Evolutionary conservation across 2,888 invertebrate genomes (phyloP).

Genomic region (Drymonia ruficornis): DNA sequence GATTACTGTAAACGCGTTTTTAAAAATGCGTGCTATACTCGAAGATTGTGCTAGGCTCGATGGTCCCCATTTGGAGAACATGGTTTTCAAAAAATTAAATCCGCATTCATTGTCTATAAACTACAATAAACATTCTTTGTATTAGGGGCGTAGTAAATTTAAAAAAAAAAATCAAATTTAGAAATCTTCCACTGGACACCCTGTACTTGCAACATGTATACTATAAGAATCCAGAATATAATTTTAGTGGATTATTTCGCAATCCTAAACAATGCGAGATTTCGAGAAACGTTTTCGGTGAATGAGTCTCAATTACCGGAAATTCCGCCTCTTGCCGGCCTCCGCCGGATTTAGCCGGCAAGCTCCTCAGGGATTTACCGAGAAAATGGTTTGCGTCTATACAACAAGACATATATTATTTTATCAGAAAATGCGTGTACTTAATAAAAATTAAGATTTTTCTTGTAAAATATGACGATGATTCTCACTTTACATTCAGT

Average conservation of each 20-base stretch:
- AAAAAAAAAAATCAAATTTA: too few species aligned
- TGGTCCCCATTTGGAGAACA: too few species aligned
- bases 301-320: slow-evolving; percentile 55
- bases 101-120: too few species aligned
- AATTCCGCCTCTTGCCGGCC: slow-evolving; percentile 46
- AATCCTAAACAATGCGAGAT: slow-evolving; percentile 47
- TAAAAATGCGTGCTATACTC: too few species aligned
- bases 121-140: too few species aligned
- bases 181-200: too few species aligned
- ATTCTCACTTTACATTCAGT: too few species aligned
- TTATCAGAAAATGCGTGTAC: slow-evolving; percentile 16
- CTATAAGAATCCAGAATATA: slow-evolving; percentile 23
- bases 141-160: neutral
- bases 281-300: slow-evolving; percentile 45
- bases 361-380: slow-evolving; percentile 40
- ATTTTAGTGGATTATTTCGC: slow-evolving; percentile 21
- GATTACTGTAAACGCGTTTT: too few species aligned
- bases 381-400: slow-evolving; percentile 37
- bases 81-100: too few species aligned
- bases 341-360: slow-evolving; percentile 35
- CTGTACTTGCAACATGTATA: neutral
- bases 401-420: slow-evolving; percentile 31
- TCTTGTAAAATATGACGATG: neutral
- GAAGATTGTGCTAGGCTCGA: too few species aligned
- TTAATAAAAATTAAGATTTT: slow-evolving; percentile 9